Evolutionary conservation across 2,113 vertebrate species (phyloP).

Genomic region (Carettochelys insculpta): DNA sequence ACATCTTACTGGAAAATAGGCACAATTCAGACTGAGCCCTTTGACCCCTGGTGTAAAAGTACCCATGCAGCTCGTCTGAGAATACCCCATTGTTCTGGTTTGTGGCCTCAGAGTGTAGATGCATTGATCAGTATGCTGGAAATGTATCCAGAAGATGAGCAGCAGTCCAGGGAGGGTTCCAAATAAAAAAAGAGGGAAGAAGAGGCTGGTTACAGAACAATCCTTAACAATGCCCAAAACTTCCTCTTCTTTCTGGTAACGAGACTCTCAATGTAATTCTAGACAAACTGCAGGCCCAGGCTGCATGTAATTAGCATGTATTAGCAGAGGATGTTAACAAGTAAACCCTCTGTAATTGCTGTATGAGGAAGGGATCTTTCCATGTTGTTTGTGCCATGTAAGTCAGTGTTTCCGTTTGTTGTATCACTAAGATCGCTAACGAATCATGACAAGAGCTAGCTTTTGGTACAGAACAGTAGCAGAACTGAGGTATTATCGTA

Average conservation of each 20-base stretch:
- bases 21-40: background rate
- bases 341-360: rapidly evolving
- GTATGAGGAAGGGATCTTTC: background rate
- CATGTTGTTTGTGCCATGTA: background rate
- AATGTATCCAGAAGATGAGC: background rate
- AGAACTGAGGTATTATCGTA: background rate
- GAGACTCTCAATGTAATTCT: background rate
- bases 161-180: rapidly evolving
- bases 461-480: background rate
- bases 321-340: constrained; percentile 2
- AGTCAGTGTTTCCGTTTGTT: background rate
- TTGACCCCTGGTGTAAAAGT: rapidly evolving
- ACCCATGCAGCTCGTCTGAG: rapidly evolving
- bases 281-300: constrained; percentile 18
- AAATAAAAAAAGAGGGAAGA: background rate
- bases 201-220: background rate
- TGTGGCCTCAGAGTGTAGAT: background rate
- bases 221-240: rapidly evolving
- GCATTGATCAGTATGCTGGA: background rate
- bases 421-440: background rate
- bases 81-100: background rate
- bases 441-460: background rate
- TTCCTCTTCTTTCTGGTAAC: background rate
- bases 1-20: background rate
- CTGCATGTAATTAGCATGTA: background rate